Evolutionary conservation across 64 coral and sea anemone genomes (phyloP).

Genomic region (Exaiptasia diaphana): DNA sequence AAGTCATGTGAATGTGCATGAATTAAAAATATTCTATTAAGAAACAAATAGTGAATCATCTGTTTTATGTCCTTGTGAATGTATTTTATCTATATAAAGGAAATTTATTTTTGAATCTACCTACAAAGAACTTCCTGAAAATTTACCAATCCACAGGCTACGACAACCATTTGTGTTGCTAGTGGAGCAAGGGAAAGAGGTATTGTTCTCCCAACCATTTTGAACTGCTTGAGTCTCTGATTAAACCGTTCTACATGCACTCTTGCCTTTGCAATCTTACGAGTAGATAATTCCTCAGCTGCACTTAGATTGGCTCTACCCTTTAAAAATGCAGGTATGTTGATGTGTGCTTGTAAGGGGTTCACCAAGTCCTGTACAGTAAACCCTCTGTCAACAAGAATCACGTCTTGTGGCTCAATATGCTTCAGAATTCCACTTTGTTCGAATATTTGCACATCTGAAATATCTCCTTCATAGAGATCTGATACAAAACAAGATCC

Average conservation of each 20-base stretch:
- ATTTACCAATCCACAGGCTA: constrained; percentile 41
- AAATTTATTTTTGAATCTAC: too few species aligned
- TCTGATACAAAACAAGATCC: constrained; percentile 62
- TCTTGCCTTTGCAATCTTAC: constrained; percentile 44
- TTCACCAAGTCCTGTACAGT: constrained; percentile 56
- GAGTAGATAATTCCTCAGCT: constrained; percentile 34
- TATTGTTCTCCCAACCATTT: constrained; percentile 28
- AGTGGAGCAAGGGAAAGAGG: constrained; percentile 12
- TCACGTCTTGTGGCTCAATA: constrained; percentile 36
- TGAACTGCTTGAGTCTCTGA: constrained; percentile 45
- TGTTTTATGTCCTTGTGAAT: too few species aligned
- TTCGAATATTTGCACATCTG: constrained; percentile 44
- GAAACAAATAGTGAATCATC: too few species aligned
- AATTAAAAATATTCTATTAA: too few species aligned
- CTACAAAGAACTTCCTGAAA: constrained; percentile 39
- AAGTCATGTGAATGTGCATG: too few species aligned
- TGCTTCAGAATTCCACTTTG: constrained; percentile 63
- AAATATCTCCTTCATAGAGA: constrained; percentile 61
- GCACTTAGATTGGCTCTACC: constrained; percentile 6
- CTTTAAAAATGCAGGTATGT: constrained; percentile 59
- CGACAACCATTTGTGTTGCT: constrained; percentile 52
- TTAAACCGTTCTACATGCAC: constrained; percentile 54
- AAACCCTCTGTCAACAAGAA: constrained; percentile 52
- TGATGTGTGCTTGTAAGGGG: constrained; percentile 39
- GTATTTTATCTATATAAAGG: too few species aligned